Percentiles rank a stretch among this genome's conserved stretches.
Conservation (phyloP, 2,113 vertebrate species). For the Glareola pratincola region DNA sequence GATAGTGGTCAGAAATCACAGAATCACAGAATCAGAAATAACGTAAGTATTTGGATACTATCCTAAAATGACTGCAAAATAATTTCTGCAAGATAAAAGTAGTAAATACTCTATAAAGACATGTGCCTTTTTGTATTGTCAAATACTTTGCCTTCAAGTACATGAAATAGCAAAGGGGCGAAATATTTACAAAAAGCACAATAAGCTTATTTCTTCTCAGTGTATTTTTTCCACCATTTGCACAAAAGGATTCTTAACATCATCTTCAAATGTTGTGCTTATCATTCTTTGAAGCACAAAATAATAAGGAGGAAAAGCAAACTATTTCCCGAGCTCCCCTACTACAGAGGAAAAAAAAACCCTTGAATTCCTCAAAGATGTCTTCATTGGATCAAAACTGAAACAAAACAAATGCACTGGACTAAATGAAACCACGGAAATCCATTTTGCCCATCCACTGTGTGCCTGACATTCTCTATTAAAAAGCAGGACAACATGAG, state of each 20-base stretch:
- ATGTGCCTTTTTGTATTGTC: background rate
- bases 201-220: background rate
- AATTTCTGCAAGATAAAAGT: background rate
- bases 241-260: background rate
- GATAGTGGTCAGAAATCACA: background rate
- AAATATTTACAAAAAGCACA: background rate
- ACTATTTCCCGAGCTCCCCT: background rate
- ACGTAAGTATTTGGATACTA: background rate
- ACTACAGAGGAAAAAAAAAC: background rate
- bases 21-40: background rate
- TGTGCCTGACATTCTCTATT: background rate
- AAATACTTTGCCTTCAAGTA: background rate
- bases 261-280: background rate
- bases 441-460: background rate
- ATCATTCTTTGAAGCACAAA: background rate
- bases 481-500: background rate
- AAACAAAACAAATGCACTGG: background rate
- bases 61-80: background rate
- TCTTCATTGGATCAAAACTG: background rate
- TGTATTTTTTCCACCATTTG: background rate
- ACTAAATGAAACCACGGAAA: background rate
- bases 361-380: no score
- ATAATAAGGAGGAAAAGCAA: background rate
- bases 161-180: background rate
- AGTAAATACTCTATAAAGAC: background rate